Evolutionary conservation across 2,797 vertebrate species (phyloP).

Genomic region (Dendrocincla fuliginosa): DNA sequence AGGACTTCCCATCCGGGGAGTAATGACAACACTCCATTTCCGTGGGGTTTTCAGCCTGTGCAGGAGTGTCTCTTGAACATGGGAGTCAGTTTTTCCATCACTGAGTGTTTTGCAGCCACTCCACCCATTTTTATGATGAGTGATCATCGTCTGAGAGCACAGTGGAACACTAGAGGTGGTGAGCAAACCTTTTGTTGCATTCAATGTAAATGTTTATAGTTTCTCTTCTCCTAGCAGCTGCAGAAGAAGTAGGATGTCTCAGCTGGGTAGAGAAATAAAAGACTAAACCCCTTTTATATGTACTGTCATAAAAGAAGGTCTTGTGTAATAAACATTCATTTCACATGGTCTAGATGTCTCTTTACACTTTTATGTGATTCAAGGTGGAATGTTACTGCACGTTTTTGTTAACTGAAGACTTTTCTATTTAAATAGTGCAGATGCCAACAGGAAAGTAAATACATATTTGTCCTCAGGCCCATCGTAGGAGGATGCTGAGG

Average conservation of each 20-base stretch:
- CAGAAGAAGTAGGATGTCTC: neutral
- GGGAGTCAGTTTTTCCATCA: slow-evolving; percentile 48
- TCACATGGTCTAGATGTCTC: slow-evolving; percentile 9
- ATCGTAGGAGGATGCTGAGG: neutral
- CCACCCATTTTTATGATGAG: slow-evolving; percentile 60
- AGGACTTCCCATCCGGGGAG: neutral
- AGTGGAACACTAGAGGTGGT: slow-evolving; percentile 1
- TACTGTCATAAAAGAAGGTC: neutral
- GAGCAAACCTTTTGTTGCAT: slow-evolving; percentile 38
- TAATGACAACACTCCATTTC: neutral
- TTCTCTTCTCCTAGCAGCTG: slow-evolving; percentile 48
- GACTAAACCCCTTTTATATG: neutral
- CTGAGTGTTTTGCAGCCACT: neutral
- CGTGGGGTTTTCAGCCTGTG: neutral
- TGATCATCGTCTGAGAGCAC: neutral
- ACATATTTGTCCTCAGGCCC: neutral
- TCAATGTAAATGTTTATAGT: slow-evolving; percentile 35
- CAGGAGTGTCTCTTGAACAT: neutral
- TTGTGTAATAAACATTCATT: neutral
- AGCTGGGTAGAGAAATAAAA: neutral
- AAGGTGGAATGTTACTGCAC: neutral
- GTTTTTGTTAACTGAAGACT: neutral
- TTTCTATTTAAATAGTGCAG: neutral
- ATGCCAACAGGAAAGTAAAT: neutral
- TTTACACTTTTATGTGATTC: neutral